Percentiles rank a stretch among this genome's conserved stretches.
phyloP scores from a whole-genome alignment of 1,140 invertebrate genomes.

The Helicoverpa armigera region DNA sequence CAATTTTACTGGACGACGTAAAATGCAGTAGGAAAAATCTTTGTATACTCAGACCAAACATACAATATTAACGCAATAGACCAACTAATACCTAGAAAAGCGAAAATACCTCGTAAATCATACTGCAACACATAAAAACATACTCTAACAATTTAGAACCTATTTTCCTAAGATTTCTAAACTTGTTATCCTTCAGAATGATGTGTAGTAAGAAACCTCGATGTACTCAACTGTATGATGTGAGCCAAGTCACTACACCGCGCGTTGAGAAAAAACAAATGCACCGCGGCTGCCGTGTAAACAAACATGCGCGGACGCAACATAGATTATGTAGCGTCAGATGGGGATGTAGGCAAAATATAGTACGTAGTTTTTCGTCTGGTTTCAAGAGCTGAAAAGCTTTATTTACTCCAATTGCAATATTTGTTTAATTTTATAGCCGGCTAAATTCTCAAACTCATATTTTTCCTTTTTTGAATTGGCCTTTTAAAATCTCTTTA shows the following conservation, averaged over 20 bases:
- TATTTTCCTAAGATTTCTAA: constrained; percentile 2
- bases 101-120: background rate
- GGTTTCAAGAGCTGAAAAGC: no score
- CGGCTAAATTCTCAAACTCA: no score
- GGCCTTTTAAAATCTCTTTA: no score
- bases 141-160: background rate
- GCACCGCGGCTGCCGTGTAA: constrained; percentile 60
- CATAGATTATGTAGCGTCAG: constrained; percentile 27
- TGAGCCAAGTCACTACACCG: constrained; percentile 57
- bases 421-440: no score
- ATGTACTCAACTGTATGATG: constrained; percentile 45
- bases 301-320: constrained; percentile 59
- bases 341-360: constrained; percentile 50
- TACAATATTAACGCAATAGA: no score
- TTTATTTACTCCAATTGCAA: no score
- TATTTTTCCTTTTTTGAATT: no score
- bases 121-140: background rate
- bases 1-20: no score
- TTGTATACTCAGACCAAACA: no score
- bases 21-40: no score
- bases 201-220: constrained; percentile 37
- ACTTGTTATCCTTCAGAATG: background rate
- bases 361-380: no score
- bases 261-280: constrained; percentile 67
- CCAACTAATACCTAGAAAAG: no score